phyloP scores from a whole-genome alignment of 2,888 invertebrate species.

The Ectemnius cavifrons region DNA sequence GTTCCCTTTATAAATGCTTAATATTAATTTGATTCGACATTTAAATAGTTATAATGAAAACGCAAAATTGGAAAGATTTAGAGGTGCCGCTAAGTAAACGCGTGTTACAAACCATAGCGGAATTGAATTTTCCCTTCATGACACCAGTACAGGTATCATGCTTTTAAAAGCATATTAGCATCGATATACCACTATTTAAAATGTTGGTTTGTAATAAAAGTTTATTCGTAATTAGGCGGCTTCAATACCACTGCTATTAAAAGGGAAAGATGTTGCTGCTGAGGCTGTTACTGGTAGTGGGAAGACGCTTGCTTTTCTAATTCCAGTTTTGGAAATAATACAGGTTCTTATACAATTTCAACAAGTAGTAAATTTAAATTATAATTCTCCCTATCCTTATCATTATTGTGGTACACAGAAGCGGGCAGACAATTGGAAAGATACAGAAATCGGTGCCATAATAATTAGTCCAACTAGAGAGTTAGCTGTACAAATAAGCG shows the following conservation, averaged over 20 bases:
- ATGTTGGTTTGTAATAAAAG: background rate
- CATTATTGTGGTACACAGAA: constrained; percentile 73
- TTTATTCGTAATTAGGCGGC: constrained; percentile 80
- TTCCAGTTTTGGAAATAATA: constrained; percentile 94
- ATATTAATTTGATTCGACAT: too few relatives aligned
- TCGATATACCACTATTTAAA: background rate
- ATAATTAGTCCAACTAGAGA: constrained; percentile 98
- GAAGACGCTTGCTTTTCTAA: constrained; percentile 96
- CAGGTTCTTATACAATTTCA: constrained; percentile 69
- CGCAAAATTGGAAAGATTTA: constrained; percentile 79
- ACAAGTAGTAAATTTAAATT: background rate
- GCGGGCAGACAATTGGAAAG: constrained; percentile 82
- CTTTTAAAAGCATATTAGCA: background rate
- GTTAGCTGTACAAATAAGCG: constrained; percentile 92
- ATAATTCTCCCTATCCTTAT: background rate
- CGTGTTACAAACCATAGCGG: constrained; percentile 78
- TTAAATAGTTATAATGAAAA: constrained; percentile 59
- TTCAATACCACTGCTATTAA: constrained; percentile 91
- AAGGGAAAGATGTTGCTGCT: constrained; percentile 97
- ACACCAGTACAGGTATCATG: constrained; percentile 82
- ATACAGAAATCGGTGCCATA: constrained; percentile 90
- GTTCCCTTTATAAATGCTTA: constrained; percentile 1
- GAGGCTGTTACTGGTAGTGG: constrained; percentile 99
- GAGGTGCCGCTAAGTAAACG: constrained; percentile 76
- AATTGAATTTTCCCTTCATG: constrained; percentile 80